Base-by-base conservation (phyloP, 30 jellyfish, hydroid and myxozoan species). In the Pelagia noctiluca region DNA sequence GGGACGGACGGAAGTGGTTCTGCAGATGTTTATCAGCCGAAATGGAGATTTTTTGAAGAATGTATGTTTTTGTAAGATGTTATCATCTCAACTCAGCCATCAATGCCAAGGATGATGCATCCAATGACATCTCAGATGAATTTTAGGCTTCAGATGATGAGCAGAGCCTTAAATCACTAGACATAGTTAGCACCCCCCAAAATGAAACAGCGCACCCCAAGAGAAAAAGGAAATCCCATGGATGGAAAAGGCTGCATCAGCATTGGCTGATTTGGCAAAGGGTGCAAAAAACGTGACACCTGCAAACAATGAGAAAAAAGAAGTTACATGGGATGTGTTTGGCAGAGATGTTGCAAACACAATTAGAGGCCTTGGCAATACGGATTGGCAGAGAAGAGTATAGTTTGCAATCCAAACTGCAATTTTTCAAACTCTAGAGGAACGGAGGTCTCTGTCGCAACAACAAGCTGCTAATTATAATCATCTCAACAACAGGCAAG, bases 1-100 rank as follows among this genome's bases (percentile, higher is more conserved):
- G 70, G 76, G 64, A 30, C n/a, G n/a, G n/a, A n/a, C 88, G 28
- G 88, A 50, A 49, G 30, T 50, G 88, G 80, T 24, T 4, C 38
- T 7, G 48, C 84, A 2, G 62, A 76, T 7, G 84, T 76, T 50
- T 76, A 69, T 69, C 4, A 69, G 70, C 82, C 88, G 35, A 54
- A 19, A 76, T 76, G 88, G 88, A 54, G 64, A 30, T 19, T 76
- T 63, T 76, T 50, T 71, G 88, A 76, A 32, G 88, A 76, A 26
- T 76, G 83, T 26, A 5, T 32, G 33, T 76, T 30, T 54, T 76
- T 60, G 63, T 13, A 32, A 21, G 88, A 76, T 31, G 88, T 76
- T 2, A 76, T 76, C 22, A 34, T 76, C 70, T 76, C 63, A 21
- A 32, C 1, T 63, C 24, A 63, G 13, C 88, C 25, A 54, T 34